Base-by-base conservation (phyloP, 2,797 vertebrate species). In the Sparidentex hasta region DNA sequence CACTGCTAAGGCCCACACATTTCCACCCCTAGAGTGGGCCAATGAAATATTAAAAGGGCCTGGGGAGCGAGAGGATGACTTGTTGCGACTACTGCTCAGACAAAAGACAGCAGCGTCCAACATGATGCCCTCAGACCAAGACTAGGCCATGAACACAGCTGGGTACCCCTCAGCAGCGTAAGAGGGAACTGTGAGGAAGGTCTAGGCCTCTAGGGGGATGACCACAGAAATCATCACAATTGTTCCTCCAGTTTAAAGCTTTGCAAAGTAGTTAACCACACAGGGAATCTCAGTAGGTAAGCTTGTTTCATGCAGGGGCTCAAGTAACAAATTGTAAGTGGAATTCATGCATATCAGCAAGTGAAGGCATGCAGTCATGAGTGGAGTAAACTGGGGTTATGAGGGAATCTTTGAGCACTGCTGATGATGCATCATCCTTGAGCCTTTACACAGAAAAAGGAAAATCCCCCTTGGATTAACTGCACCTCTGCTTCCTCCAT, bases 361-460 rank as follows among this genome's bases (percentile, higher is more conserved):
- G 82, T 86, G 79, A 74, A 72, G 44, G 67, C 92, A 91, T 96
- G 95, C 94, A 91, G 56, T 80, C 55, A 65, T 67, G 76, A 74
- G 72, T 43, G 75, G 67, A 74, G 78, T 54, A 23, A 85, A 79
- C 57, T 55, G 65, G 64, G 46, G 57, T 86, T 75, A 76, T 61
- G 64, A 69, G 55, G 69, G 55, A 85, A 86, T 64, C 46, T 80
- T 71, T 71, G 64, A 75, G 55, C 88, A 86, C 81, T 80, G 84
- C 54, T 57, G 85, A 89, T 90, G 92, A 93, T 93, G 95, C 95
- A 93, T 90, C 76, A 93, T 94, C 79, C 74, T 74, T 1, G 11
- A 86, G 83, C 76, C 79, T 78, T 85, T 57, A 73, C 46, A 73
- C 63, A 64, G 29, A 74, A 47, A 76, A 61, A 72, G 58, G 58